Percentiles rank a stretch among this genome's conserved stretches.
phyloP scores from a whole-genome alignment of 2,888 invertebrate genomes.

The Zaprionus lineosus region DNA sequence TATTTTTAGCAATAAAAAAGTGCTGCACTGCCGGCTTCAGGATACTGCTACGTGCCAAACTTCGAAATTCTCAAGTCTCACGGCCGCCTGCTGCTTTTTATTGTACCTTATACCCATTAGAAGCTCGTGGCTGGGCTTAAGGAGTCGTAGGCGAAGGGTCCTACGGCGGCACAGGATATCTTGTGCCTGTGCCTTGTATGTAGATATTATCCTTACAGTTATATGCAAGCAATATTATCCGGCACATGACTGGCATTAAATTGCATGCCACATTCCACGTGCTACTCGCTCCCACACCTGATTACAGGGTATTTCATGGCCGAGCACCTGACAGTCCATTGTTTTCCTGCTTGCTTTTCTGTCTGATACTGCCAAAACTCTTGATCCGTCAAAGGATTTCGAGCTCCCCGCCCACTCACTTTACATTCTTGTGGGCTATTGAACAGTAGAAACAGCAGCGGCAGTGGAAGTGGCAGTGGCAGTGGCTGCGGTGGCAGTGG shows the following conservation, averaged over 20 bases:
- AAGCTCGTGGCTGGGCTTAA: neutral
- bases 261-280: too few relatives aligned
- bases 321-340: neutral
- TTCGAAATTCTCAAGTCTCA: slow-evolving; percentile 16
- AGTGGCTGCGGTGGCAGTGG: slow-evolving; percentile 6
- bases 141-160: neutral
- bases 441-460: slow-evolving; percentile 27
- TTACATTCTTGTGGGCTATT: slow-evolving; percentile 47
- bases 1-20: slow-evolving; percentile 46
- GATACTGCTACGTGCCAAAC: slow-evolving; percentile 44
- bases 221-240: too few relatives aligned
- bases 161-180: too few relatives aligned
- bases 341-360: slow-evolving; percentile 23
- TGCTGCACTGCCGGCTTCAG: slow-evolving; percentile 49
- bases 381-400: slow-evolving; percentile 40
- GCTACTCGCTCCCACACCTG: neutral
- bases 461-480: too few relatives aligned
- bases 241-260: too few relatives aligned
- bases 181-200: too few relatives aligned
- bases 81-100: slow-evolving; percentile 11
- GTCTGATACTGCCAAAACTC: slow-evolving; percentile 44
- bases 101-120: neutral
- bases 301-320: neutral
- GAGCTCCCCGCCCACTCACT: neutral
- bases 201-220: too few relatives aligned